Evolutionary conservation across 2,888 invertebrate genomes (phyloP).

Genomic region (Eremobia ochroleuca): DNA sequence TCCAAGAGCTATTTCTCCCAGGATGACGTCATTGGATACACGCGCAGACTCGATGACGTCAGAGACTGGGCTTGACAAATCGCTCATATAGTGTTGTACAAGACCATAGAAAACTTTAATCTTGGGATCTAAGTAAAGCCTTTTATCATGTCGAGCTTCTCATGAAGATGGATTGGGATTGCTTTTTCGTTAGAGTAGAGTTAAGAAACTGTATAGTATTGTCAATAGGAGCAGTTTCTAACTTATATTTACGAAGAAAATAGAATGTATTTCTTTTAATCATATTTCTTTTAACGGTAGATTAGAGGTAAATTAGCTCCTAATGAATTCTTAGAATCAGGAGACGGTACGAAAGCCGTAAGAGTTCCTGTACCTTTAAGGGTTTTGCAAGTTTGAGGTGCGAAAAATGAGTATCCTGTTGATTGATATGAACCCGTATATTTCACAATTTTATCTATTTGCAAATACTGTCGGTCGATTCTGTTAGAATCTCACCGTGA

Average conservation of each 20-base stretch:
- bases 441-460: no score
- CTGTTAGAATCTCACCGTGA: no score
- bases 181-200: conserved; percentile 12
- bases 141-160: conserved; percentile 12
- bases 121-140: conserved; percentile 18
- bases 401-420: background rate
- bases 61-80: conserved; percentile 53
- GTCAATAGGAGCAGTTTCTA: background rate
- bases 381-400: background rate
- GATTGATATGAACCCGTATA: no score
- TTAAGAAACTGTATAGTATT: background rate
- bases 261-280: background rate
- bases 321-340: conserved; percentile 2
- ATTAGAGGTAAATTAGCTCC: no score
- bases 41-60: conserved; percentile 59
- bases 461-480: no score
- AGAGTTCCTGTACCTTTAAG: background rate
- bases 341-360: background rate
- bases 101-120: conserved; percentile 38
- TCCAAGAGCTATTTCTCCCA: conserved; percentile 49
- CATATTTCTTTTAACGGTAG: no score
- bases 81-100: conserved; percentile 22
- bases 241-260: background rate
- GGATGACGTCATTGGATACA: conserved; percentile 57
- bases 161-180: conserved; percentile 17